phyloP scores from a whole-genome alignment of 2,888 invertebrate species.

The Synergus laeviventris region DNA sequence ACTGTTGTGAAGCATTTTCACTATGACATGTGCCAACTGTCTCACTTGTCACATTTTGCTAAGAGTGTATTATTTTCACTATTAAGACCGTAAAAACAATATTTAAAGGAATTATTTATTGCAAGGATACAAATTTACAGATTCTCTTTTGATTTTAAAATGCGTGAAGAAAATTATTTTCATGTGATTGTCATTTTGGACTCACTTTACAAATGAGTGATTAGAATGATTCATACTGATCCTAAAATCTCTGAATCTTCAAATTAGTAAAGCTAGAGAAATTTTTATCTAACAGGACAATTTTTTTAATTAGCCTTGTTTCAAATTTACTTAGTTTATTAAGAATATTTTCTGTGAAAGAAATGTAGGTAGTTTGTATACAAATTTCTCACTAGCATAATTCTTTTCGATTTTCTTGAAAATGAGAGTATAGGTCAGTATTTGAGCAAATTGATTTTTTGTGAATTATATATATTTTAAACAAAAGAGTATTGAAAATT shows the following conservation, averaged over 20 bases:
- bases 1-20: neutral
- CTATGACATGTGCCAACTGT: slow-evolving; percentile 27
- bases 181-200: slow-evolving; percentile 4
- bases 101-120: neutral
- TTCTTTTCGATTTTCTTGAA: neutral
- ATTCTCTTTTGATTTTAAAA: neutral
- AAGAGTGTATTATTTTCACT: slow-evolving; percentile 1
- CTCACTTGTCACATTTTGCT: slow-evolving; percentile 28
- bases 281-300: neutral
- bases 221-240: slow-evolving; percentile 31
- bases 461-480: too few relatives aligned
- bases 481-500: neutral
- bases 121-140: neutral
- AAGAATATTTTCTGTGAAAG: neutral
- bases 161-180: neutral
- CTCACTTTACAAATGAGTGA: neutral
- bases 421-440: neutral
- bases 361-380: neutral
- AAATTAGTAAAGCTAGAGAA: neutral
- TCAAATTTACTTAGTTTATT: neutral
- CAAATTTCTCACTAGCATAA: neutral
- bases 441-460: neutral
- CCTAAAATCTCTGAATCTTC: neutral
- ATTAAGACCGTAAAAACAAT: neutral
- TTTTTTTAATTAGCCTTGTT: neutral